Evolutionary conservation across 2,113 vertebrate genomes (phyloP), one percentile per base, ranked within the genome.

Genomic region (Bubo blakistoni): DNA sequence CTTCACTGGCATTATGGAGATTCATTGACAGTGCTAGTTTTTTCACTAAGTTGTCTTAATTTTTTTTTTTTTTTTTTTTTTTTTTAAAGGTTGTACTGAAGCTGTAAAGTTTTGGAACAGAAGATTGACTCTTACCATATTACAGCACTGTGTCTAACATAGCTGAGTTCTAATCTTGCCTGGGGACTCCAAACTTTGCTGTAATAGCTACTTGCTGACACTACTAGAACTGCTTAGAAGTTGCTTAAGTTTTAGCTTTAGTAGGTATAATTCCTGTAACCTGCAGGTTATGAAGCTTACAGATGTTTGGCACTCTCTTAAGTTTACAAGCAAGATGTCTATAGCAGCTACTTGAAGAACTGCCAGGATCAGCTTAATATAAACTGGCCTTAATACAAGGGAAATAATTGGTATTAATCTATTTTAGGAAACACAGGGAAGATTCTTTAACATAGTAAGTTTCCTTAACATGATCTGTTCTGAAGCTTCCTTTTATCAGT

Each of bases 301-400:
- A 73, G 77, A 82, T 19, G 16, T 89, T 67, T 85, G 18, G 58
- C 61, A 76, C 24, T 13, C 32, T 72, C 65, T 69, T 29, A 80
- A 92, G 54, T 95, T 95, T 91, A 92, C 71, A 90, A 84, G 78
- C 54, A 91, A 81, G 30, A 71, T 54, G 54, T 55, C 81, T 74
- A 26, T 5, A 96, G 51, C 32, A 86, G 79, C 40, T 69, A 63
- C 61, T 40, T 52, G 67, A 94, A 78, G 65, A 88, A 54, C 34
- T 77, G 62, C 58, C 79, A 88, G 67, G 69, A 85, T 76, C 62
- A 72, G 81, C 42, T 95, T 90, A 80, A 57, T 49, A 44, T 27
- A 61, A 69, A 79, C 44, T 80, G 40, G 58, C 58, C 62, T 94
- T 66, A 79, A 92, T 76, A 55, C 46, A 90, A 73, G 42, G 29